Conservation (phyloP, 1,140 invertebrate genomes). For the Chrysomallon squamiferum region DNA sequence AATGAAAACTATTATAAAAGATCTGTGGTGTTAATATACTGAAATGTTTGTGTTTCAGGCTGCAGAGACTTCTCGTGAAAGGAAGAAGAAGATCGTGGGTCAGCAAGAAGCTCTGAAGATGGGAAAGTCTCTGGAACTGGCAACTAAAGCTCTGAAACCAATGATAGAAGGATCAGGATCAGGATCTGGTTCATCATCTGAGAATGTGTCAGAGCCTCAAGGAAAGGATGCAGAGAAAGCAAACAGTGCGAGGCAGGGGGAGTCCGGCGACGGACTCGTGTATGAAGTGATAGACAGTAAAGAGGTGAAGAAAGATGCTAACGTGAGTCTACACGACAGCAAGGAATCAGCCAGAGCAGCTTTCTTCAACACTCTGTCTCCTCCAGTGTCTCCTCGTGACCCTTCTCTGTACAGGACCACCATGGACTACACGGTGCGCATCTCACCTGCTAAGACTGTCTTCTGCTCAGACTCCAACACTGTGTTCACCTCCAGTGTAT, state of each 20-base stretch:
- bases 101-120: constrained; percentile 47
- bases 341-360: constrained; percentile 25
- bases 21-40: too few relatives aligned
- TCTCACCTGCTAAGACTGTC: not conserved
- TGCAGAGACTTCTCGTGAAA: constrained; percentile 41
- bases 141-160: constrained; percentile 36
- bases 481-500: too few relatives aligned
- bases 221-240: constrained; percentile 2
- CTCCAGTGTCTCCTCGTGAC: constrained; percentile 6
- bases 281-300: not conserved
- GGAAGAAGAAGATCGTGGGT: constrained; percentile 43
- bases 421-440: not conserved
- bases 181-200: not conserved
- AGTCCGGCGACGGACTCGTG: not conserved
- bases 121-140: constrained; percentile 48
- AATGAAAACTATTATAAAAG: too few relatives aligned
- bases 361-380: constrained; percentile 27
- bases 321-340: not conserved
- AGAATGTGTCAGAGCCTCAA: not conserved
- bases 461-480: too few relatives aligned
- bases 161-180: constrained; percentile 9
- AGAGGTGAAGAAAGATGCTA: not conserved
- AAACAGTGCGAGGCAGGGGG: not conserved
- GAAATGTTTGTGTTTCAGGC: constrained; percentile 26
- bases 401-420: not conserved